These are phyloP conservation scores for Ageneiosus marmoratus DNA, from an alignment of 2,113 vertebrate species.

Conservation along the genomic window DNA sequence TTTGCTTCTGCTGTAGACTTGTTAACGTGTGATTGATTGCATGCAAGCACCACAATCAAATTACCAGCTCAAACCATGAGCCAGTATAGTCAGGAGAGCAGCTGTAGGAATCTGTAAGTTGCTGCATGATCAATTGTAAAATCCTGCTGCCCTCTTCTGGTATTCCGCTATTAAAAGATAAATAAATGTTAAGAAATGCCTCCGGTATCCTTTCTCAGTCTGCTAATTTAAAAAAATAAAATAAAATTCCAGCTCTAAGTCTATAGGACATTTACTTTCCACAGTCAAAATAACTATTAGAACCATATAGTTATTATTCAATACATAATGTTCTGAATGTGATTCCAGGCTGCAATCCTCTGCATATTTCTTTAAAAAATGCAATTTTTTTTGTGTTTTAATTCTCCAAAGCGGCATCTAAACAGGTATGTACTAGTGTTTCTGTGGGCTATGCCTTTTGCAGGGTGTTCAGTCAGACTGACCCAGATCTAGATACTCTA, in stretches of 20 bases:
- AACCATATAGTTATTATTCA: not conserved
- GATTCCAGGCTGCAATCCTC: not conserved
- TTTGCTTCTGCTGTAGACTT: slow-evolving; percentile 22
- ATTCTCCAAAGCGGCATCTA: not conserved
- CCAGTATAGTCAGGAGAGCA: slow-evolving; percentile 28
- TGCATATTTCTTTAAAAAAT: not conserved
- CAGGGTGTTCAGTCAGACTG: slow-evolving; percentile 45
- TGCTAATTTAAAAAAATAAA: not conserved
- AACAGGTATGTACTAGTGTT: slow-evolving; percentile 22
- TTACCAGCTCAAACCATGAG: slow-evolving; percentile 42
- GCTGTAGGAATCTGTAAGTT: slow-evolving; percentile 23
- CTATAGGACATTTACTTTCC: not conserved
- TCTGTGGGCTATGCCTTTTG: slow-evolving; percentile 28
- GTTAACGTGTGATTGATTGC: slow-evolving; percentile 46
- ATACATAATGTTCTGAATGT: not conserved
- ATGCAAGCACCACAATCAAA: slow-evolving; percentile 42
- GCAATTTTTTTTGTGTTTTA: not conserved
- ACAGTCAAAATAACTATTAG: not conserved
- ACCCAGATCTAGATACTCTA: slow-evolving; percentile 46
- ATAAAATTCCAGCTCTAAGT: too few species aligned
- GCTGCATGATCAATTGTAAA: slow-evolving; percentile 7
- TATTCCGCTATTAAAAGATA: slow-evolving; percentile 14
- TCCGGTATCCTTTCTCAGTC: not conserved
- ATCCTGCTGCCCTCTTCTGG: slow-evolving; percentile 49
- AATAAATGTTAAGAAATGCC: not conserved